phyloP scores from a whole-genome alignment of 2,888 invertebrate genomes.

The Pemphredon lugubris region DNA sequence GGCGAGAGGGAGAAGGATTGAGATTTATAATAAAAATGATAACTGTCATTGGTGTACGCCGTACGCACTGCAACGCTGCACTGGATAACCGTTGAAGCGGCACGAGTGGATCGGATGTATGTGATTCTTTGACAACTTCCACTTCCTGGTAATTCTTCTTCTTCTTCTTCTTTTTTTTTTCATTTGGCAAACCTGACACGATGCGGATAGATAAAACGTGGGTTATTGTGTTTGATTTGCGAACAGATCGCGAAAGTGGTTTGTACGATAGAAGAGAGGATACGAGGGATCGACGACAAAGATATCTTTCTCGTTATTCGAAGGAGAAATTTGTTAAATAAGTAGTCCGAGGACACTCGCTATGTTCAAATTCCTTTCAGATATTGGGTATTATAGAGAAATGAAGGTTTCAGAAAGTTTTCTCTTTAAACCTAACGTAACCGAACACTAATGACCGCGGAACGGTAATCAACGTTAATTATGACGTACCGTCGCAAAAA shows the following conservation, averaged over 20 bases:
- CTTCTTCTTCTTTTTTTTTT: background rate
- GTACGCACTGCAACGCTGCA: too few species aligned
- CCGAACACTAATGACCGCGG: background rate
- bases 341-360: too few species aligned
- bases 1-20: too few species aligned
- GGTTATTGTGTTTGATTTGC: too few species aligned
- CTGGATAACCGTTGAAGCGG: constrained; percentile 12
- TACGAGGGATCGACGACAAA: too few species aligned
- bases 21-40: constrained; percentile 47
- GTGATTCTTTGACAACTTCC: constrained; percentile 12
- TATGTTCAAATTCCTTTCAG: too few species aligned
- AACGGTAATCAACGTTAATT: background rate
- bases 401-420: background rate
- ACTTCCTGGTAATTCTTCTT: constrained; percentile 8
- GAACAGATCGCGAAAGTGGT: too few species aligned
- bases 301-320: too few species aligned
- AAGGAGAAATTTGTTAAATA: too few species aligned
- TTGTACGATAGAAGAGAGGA: too few species aligned
- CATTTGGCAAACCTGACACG: too few species aligned
- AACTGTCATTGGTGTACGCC: constrained; percentile 30
- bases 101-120: constrained; percentile 20
- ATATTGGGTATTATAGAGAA: background rate
- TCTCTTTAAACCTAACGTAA: background rate
- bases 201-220: too few species aligned
- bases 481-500: background rate